These are phyloP conservation scores for Anagyrus pseudococci DNA, from an alignment of 2,888 invertebrate genomes.

Conservation along the genomic window DNA sequence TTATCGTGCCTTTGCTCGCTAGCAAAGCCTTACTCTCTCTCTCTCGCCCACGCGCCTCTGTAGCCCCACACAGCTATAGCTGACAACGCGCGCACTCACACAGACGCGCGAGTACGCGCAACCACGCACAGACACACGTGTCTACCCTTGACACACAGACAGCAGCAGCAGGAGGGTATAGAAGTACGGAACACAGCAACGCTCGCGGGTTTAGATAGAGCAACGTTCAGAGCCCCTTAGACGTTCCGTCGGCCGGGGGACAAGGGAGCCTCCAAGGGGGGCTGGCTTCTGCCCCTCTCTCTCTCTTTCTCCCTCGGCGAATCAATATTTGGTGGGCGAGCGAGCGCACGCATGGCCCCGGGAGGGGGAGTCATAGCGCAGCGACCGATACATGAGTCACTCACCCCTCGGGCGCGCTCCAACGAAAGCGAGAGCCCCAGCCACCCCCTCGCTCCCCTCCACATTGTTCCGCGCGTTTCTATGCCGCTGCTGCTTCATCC, in stretches of 20 bases:
- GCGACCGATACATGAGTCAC: constrained; percentile 60
- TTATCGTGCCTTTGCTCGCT: constrained; percentile 24
- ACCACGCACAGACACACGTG: background rate
- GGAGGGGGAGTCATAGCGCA: constrained; percentile 39
- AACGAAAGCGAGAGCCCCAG: constrained; percentile 9
- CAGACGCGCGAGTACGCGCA: background rate
- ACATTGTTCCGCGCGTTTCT: background rate
- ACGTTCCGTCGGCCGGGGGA: constrained; percentile 18
- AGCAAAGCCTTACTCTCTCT: no score
- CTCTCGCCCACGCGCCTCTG: background rate
- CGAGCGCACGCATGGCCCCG: constrained; percentile 11
- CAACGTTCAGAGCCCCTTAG: constrained; percentile 19
- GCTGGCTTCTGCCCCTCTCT: no score
- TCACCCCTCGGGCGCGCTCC: constrained; percentile 44
- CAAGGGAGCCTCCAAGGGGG: constrained; percentile 6
- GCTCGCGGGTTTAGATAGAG: constrained; percentile 26
- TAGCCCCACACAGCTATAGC: background rate
- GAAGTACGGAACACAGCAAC: no score
- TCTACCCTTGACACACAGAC: no score
- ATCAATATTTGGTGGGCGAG: constrained; percentile 59
- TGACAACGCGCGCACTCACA: background rate
- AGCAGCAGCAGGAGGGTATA: background rate
- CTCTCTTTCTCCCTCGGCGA: constrained; percentile 42
- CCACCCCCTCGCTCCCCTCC: background rate
- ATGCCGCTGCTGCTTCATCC: no score